Base-by-base conservation (phyloP, 2,888 invertebrate species). In the Miltochrista miniata region DNA sequence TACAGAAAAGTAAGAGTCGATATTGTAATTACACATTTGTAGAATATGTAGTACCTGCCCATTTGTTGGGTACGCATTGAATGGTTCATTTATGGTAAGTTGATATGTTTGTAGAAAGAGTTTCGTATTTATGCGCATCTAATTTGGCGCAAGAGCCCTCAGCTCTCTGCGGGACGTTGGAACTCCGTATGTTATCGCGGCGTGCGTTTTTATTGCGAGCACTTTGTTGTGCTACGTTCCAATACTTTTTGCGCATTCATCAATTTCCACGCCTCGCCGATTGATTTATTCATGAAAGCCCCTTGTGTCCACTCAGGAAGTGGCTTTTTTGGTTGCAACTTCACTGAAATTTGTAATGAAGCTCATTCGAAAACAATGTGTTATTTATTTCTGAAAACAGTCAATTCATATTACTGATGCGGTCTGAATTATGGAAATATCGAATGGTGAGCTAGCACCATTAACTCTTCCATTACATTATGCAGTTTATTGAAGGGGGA, bases 281-380 rank as follows among this genome's bases (percentile, higher is more conserved):
- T 86, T 90, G 89, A 89, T 90, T 91, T 91, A 90, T 91, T 90
- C 90, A 91, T 90, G 90, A 89, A 86, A 82, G 79, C 61, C 72
- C 74, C 79, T 79, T 83, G 84, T 81, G 80, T 83, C 81, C 80
- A 85, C 87, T 87, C 87, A 90, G 90, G 90, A 90, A 90, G 86
- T 87, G 78, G 67, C 77, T 85, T 90, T 90, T 90, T 88, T 78
- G 84, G 79, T 63, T 65, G 64, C 66, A 72, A 74, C 77, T 78
- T 72, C 67, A 73, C 85, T 88, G 84, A 90, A 90, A 89, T 90
- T 88, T 87, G 85, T 87, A 85, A 90, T 87, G 87, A 87, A 82
- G 76, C 81, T 87, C 85, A 84, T 87, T 86, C 79, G 86, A 86
- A 87, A 87, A 88, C 88, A 89, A 90, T 89, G 83, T 83, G 82